phyloP scores from a whole-genome alignment of 2,113 vertebrate genomes.

The Cromileptes altivelis region DNA sequence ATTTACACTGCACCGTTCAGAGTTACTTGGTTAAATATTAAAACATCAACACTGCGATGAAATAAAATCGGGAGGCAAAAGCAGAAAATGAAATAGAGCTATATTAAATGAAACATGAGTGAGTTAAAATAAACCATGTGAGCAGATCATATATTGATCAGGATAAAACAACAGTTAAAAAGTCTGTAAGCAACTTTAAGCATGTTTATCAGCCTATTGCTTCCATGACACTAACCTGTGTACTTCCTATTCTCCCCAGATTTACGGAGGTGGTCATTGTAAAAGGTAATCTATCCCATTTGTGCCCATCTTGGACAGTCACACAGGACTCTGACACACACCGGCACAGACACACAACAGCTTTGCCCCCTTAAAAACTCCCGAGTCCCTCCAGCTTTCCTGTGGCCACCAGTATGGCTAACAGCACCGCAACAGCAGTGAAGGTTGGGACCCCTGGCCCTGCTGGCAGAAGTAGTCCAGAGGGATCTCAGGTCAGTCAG shows the following conservation, averaged over 20 bases:
- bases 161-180: too few relatives aligned
- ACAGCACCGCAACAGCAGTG: constrained; percentile 90
- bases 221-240: not conserved
- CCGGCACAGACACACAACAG: constrained; percentile 34
- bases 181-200: not conserved
- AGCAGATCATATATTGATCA: too few relatives aligned
- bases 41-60: too few relatives aligned
- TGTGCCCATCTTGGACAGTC: constrained; percentile 16
- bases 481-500: constrained; percentile 91
- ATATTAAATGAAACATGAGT: not conserved
- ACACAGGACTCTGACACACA: not conserved
- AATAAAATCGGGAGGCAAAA: not conserved
- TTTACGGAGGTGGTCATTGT: constrained; percentile 40
- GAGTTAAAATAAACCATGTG: too few relatives aligned
- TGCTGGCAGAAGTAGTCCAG: constrained; percentile 91
- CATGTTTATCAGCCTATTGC: not conserved
- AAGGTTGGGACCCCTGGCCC: constrained; percentile 84
- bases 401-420: constrained; percentile 91
- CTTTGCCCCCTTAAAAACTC: constrained; percentile 75
- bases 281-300: constrained; percentile 21
- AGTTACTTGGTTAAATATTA: not conserved
- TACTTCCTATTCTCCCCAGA: constrained; percentile 21
- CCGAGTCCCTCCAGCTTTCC: constrained; percentile 85
- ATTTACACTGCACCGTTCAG: not conserved
- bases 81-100: not conserved